These are phyloP conservation scores for Mastomys natalensis DNA, from an alignment of 2,113 vertebrate genomes.

Conservation along the genomic window DNA sequence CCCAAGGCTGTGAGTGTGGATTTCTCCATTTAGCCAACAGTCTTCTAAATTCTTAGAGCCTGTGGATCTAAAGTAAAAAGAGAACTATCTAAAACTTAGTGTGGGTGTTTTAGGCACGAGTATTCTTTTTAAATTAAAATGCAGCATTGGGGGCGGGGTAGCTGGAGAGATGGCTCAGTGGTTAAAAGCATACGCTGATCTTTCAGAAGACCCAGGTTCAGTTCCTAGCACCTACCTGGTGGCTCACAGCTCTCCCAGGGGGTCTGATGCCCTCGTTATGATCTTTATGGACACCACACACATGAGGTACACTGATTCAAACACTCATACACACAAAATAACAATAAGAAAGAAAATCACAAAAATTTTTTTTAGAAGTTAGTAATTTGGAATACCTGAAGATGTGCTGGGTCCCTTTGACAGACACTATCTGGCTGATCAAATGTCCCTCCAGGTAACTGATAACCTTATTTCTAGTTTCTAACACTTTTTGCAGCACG, in stretches of 20 bases:
- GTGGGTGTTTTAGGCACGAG: background rate
- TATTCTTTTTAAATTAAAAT: background rate
- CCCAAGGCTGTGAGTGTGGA: background rate
- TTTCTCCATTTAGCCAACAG: constrained; percentile 9
- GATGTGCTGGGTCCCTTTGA: background rate
- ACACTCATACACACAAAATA: background rate
- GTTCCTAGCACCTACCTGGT: background rate
- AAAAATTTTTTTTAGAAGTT: background rate
- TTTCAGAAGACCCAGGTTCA: background rate
- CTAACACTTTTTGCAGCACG: background rate
- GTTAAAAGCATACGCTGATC: background rate
- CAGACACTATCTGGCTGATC: background rate
- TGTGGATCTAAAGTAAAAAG: constrained; percentile 3
- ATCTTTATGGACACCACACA: background rate
- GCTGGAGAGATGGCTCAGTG: background rate
- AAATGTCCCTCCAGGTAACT: background rate
- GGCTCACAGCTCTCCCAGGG: background rate
- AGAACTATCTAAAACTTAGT: background rate
- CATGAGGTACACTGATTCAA: background rate
- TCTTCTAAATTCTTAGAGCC: background rate
- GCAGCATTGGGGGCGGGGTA: no score
- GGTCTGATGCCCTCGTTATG: background rate
- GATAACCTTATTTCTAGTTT: background rate
- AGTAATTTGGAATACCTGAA: background rate
- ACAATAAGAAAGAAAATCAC: background rate